Evolutionary conservation across 2,797 vertebrate genomes (phyloP).

Genomic region (Sebastes minor): DNA sequence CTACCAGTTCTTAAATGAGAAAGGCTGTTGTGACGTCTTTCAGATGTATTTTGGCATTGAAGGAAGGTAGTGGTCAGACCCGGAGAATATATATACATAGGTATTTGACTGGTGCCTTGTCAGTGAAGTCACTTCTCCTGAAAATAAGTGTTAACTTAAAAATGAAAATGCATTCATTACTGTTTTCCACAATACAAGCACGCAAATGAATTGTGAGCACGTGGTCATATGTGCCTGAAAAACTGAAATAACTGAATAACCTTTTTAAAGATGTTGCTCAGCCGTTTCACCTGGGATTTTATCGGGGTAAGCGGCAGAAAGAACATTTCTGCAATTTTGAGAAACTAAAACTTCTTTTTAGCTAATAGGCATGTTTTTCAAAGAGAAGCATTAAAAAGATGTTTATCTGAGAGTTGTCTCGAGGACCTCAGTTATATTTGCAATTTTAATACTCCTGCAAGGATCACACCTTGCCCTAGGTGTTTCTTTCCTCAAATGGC

Average conservation of each 20-base stretch:
- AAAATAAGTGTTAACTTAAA: not conserved
- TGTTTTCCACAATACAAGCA: not conserved
- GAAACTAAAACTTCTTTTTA: constrained; percentile 6
- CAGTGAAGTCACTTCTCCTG: not conserved
- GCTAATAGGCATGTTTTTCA: constrained; percentile 25
- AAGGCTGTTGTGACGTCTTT: constrained; percentile 90
- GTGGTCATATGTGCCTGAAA: not conserved
- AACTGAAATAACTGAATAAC: constrained; percentile 17
- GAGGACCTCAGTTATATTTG: constrained; percentile 41
- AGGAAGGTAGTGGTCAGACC: constrained; percentile 65
- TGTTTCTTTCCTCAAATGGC: constrained; percentile 38
- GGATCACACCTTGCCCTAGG: constrained; percentile 47
- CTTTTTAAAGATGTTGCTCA: constrained; percentile 1
- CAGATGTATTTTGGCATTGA: constrained; percentile 86
- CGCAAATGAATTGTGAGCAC: not conserved
- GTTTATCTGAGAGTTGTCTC: constrained; percentile 27
- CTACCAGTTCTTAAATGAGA: constrained; percentile 91
- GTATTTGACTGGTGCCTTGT: not conserved
- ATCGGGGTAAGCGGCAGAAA: not conserved
- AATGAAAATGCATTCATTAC: not conserved
- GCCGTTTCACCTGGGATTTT: not conserved
- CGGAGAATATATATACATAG: not conserved
- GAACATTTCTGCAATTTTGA: constrained; percentile 15
- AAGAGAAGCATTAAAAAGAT: constrained; percentile 25
- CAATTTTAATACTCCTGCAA: constrained; percentile 44